These are phyloP conservation scores for Adineta ricciae DNA, from an alignment of 2,888 invertebrate genomes.

Conservation along the genomic window DNA sequence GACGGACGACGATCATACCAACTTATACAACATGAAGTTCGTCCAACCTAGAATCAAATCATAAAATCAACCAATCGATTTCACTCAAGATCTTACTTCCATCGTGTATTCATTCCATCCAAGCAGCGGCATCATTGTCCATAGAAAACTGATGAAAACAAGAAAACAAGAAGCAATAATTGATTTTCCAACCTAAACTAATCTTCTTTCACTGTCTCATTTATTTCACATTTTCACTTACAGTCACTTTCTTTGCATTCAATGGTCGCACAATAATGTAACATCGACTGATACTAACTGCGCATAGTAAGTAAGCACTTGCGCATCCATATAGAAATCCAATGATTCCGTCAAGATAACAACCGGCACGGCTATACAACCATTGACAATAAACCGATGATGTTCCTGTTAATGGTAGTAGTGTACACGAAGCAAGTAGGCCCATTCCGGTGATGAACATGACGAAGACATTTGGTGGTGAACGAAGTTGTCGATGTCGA, in stretches of 20 bases:
- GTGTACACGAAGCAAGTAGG: neutral
- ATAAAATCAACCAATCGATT: neutral
- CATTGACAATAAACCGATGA: neutral
- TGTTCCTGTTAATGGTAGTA: neutral
- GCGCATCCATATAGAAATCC: neutral
- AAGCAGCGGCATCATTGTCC: neutral
- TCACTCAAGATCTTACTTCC: neutral
- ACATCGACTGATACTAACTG: neutral
- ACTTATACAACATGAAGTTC: neutral
- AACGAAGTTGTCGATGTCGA: no score
- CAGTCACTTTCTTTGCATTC: neutral
- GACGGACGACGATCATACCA: neutral
- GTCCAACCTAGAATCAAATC: neutral
- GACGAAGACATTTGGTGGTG: no score
- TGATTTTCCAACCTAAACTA: neutral
- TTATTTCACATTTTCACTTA: neutral
- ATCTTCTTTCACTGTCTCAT: neutral
- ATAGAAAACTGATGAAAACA: neutral
- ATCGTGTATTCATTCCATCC: neutral
- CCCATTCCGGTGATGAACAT: neutral
- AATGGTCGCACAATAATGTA: neutral
- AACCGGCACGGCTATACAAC: neutral
- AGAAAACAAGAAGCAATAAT: neutral
- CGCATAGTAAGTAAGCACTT: neutral
- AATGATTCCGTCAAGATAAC: neutral